Evolutionary conservation across 2,888 invertebrate species (phyloP).

Genomic region (Allygus modestus): DNA sequence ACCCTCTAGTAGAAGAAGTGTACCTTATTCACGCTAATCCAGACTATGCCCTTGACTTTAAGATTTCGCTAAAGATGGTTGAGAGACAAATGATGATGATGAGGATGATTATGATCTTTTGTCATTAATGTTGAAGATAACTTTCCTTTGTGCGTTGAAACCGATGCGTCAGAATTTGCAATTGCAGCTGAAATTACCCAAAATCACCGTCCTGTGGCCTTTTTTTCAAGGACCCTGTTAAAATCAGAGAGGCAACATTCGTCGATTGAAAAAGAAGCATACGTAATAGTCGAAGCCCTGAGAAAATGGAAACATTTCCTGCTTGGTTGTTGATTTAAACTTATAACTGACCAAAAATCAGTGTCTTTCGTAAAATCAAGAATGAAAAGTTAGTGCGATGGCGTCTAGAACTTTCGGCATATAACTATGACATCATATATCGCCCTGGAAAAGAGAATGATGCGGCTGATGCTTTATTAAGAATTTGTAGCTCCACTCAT

Average conservation of each 20-base stretch:
- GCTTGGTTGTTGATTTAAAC: constrained; percentile 9
- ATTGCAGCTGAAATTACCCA: constrained; percentile 16
- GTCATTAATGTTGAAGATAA: no score
- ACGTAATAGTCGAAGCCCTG: constrained; percentile 52
- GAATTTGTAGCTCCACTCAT: background rate
- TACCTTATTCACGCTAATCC: no score
- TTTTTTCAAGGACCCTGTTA: constrained; percentile 48
- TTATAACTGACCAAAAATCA: constrained; percentile 11
- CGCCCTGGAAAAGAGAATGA: constrained; percentile 31
- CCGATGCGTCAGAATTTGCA: constrained; percentile 8
- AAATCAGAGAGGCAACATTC: background rate
- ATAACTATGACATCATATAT: constrained; percentile 40
- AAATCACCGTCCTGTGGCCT: constrained; percentile 25
- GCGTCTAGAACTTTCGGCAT: constrained; percentile 45
- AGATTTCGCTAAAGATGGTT: no score
- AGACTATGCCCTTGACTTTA: no score
- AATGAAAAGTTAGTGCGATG: constrained; percentile 55
- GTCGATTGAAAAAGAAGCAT: constrained; percentile 54
- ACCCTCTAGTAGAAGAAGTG: no score
- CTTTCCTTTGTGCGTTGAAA: background rate
- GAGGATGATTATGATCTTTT: no score
- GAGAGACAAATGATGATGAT: no score
- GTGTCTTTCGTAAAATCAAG: constrained; percentile 43
- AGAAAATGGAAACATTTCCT: constrained; percentile 54
- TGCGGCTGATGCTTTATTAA: constrained; percentile 2